Evolutionary conservation across 1,140 invertebrate genomes (phyloP), one percentile per base, ranked within the genome.

Genomic region (Orchestia grillus): DNA sequence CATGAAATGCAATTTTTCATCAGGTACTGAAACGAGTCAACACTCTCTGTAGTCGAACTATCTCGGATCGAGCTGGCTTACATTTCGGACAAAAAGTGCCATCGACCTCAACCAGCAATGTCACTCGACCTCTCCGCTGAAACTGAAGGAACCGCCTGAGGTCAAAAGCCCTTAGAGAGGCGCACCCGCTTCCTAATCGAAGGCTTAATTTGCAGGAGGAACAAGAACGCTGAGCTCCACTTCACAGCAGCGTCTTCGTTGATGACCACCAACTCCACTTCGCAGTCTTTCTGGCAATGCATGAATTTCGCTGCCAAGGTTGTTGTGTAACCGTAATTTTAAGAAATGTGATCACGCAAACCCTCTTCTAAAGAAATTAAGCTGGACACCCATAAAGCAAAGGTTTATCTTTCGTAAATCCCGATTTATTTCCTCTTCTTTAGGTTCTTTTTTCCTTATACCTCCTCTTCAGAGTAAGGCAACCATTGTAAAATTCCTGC

Each of bases 121-220:
- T 36, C 62, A 77, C 62, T 77, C 28, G 62, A 77, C 62, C 62
- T 77, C 62, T 77, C 62, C 28, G 62, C 62, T 77, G 62, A 77
- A 77, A 77, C 62, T 77, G 62, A 77, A 77, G 62, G 62, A 77
- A 77, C 15, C 62, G 1, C 3, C 62, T 8, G 62, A 77, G 62
- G 62, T 77, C 62, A 44, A 91, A 91, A 44, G 88, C 44, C 88
- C 28, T 91, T 91, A 43, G 88, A 44, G 44, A 91, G 44, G 88
- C 41, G 88, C 88, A 91, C 41, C 15, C 88, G 41, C 41, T 42
- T 91, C 41, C 88, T 91, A 91, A 91, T 91, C 88, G 88, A 91
- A 91, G 88, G 42, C 41, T 23, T 91, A 91, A 91, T 91, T 91
- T 91, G 36, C 41, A 91, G 88, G 88, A 91, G 41, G 19, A 91